Percentiles rank a stretch among this genome's conserved stretches.
These are phyloP conservation scores for Donacobius atricapilla DNA, from an alignment of 2,113 vertebrate species.

Conservation along the genomic window DNA sequence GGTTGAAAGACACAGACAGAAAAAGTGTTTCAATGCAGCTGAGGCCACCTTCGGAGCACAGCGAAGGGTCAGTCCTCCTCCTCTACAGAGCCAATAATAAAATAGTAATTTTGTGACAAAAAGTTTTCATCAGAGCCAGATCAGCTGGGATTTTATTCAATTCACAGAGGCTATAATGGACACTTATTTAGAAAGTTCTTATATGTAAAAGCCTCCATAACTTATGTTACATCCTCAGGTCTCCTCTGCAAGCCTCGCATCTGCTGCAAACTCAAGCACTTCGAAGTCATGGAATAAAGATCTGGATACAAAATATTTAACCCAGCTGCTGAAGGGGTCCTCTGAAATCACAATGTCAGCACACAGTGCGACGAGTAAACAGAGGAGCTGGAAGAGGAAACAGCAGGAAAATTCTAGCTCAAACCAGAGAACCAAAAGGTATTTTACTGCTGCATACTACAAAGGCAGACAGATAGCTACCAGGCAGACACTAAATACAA, in stretches of 20 bases:
- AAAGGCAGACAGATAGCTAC: not conserved
- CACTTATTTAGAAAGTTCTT: not conserved
- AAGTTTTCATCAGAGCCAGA: not conserved
- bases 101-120: not conserved
- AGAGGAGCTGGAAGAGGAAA: not conserved
- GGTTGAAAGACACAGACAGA: not conserved
- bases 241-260: not conserved
- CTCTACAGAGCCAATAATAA: not conserved
- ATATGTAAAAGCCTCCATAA: not conserved
- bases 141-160: not conserved
- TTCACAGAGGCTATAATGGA: accelerated
- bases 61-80: not conserved
- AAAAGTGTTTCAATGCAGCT: not conserved
- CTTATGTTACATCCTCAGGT: not conserved
- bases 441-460: not conserved
- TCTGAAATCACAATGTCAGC: not conserved
- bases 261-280: not conserved
- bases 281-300: not conserved
- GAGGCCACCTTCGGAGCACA: not conserved
- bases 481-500: not conserved
- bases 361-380: not conserved
- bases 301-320: not conserved
- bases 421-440: not conserved
- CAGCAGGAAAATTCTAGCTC: not conserved
- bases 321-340: not conserved